Evolutionary conservation across 2,113 vertebrate species (phyloP).

Genomic region (Aix galericulata): DNA sequence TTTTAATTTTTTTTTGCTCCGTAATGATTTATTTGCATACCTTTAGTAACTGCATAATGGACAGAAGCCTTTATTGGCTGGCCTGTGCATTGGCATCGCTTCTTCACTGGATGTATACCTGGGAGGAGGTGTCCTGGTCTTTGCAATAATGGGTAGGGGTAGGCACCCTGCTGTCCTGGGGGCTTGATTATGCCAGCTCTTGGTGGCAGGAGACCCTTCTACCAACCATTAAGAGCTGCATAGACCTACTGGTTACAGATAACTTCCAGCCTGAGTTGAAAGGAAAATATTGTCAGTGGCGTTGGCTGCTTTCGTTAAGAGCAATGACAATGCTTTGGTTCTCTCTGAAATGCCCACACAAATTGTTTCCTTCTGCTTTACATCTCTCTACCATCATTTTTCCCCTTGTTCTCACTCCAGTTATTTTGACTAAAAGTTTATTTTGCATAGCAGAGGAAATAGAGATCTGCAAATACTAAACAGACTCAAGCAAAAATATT

Average conservation of each 20-base stretch:
- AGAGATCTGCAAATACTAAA: not conserved
- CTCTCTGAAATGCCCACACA: slow-evolving; percentile 7
- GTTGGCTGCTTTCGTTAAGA: not conserved
- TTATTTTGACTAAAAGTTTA: slow-evolving; percentile 27
- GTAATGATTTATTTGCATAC: not conserved
- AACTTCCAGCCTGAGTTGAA: not conserved
- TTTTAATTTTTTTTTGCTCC: not conserved
- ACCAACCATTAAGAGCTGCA: not conserved
- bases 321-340: not conserved
- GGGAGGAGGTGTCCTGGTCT: not conserved
- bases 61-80: not conserved
- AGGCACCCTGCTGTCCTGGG: not conserved
- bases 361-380: slow-evolving; percentile 34
- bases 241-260: not conserved
- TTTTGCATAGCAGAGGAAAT: slow-evolving; percentile 1
- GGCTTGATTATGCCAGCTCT: not conserved
- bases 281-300: not conserved
- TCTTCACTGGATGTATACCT: not conserved
- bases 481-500: not conserved
- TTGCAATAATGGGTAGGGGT: not conserved
- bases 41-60: not conserved
- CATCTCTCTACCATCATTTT: not conserved
- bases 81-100: not conserved
- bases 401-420: not conserved
- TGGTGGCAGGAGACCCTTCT: too few species aligned